Conservation (phyloP, 92 coral and sea anemone genomes). For the Bergia sp. region DNA sequence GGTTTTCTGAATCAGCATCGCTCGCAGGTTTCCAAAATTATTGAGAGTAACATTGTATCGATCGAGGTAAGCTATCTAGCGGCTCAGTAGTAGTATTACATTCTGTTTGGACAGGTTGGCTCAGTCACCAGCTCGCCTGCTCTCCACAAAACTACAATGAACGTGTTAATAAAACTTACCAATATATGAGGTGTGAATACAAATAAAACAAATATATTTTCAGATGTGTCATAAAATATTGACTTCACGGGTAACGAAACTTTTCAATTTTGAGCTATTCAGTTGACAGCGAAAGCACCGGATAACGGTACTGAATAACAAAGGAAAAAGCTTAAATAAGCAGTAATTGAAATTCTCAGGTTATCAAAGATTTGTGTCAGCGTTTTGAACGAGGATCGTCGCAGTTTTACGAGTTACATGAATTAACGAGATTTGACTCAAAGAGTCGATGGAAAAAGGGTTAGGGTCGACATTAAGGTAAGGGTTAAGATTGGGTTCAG, state of each 20-base stretch:
- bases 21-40: constrained; percentile 78
- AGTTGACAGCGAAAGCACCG: neutral
- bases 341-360: too few relatives aligned
- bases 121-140: neutral
- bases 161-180: neutral
- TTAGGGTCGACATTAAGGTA: neutral
- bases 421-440: too few relatives aligned
- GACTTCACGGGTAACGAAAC: neutral
- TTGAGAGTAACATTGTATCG: constrained; percentile 68
- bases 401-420: neutral
- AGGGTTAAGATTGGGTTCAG: neutral
- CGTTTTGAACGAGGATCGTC: too few relatives aligned
- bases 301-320: neutral
- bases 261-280: too few relatives aligned
- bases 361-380: too few relatives aligned
- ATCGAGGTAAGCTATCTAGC: constrained; percentile 66
- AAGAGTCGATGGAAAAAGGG: too few relatives aligned
- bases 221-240: too few relatives aligned
- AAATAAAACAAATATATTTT: too few relatives aligned
- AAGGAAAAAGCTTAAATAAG: neutral
- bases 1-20: constrained; percentile 81
- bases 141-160: neutral
- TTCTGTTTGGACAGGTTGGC: neutral
- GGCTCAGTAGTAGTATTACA: neutral
- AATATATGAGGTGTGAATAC: neutral